Percentiles rank a stretch among this genome's conserved stretches.
These are phyloP conservation scores for Trigoniulus corallinus DNA, from an alignment of 1,140 invertebrate species.

Conservation along the genomic window DNA sequence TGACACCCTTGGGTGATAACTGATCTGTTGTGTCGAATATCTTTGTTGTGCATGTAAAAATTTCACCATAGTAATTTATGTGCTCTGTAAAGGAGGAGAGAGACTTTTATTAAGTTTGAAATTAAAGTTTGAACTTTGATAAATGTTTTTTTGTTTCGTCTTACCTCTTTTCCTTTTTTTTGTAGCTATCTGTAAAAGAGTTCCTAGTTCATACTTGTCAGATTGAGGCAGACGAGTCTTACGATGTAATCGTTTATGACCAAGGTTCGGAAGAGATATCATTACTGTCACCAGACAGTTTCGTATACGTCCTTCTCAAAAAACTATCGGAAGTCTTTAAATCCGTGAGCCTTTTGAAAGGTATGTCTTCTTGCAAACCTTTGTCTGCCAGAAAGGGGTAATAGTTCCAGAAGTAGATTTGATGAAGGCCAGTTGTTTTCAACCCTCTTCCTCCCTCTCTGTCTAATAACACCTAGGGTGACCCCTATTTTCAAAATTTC, in stretches of 20 bases:
- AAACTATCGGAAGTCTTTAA: slow-evolving; percentile 31
- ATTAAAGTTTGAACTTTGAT: background rate
- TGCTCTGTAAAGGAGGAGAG: too few species aligned
- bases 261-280: slow-evolving; percentile 27
- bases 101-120: too few species aligned
- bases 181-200: slow-evolving; percentile 32
- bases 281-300: slow-evolving; percentile 30
- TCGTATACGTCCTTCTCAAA: slow-evolving; percentile 31
- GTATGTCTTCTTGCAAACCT: too few species aligned
- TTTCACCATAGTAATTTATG: too few species aligned
- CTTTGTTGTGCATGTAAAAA: too few species aligned
- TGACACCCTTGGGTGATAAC: too few species aligned
- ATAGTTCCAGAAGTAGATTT: slow-evolving; percentile 1
- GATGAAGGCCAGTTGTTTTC: slow-evolving; percentile 5
- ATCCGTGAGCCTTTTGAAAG: slow-evolving; percentile 31
- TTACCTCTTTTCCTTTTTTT: slow-evolving; percentile 9
- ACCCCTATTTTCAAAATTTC: background rate
- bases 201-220: slow-evolving; percentile 32
- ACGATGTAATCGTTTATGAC: slow-evolving; percentile 36
- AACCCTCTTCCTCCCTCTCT: slow-evolving; percentile 6
- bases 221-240: slow-evolving; percentile 26
- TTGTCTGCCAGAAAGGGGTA: background rate
- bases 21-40: too few species aligned
- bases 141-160: too few species aligned
- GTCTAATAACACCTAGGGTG: slow-evolving; percentile 4